phyloP scores from a whole-genome alignment of 2,888 invertebrate species.

The Mystacides longicornis region DNA sequence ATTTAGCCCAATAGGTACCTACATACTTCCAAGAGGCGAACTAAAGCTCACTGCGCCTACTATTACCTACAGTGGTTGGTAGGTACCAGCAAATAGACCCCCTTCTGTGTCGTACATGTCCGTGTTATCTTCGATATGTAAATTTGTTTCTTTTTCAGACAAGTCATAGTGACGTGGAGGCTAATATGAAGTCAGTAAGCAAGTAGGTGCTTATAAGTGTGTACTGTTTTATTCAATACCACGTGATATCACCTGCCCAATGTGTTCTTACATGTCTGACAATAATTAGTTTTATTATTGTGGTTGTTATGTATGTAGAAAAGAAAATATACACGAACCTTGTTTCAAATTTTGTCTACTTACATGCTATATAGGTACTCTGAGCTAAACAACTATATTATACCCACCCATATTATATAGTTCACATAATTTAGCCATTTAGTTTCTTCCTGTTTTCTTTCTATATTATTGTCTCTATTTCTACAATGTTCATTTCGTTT shows the following conservation, averaged over 20 bases:
- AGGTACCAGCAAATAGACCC: too few relatives aligned
- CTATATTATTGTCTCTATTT: too few relatives aligned
- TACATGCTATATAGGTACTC: background rate
- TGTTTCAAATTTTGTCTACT: background rate
- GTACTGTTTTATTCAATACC: too few relatives aligned
- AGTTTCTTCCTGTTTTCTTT: too few relatives aligned
- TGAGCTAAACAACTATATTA: too few relatives aligned
- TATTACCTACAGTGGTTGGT: background rate
- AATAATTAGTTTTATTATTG: conserved; percentile 1
- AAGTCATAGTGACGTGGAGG: background rate
- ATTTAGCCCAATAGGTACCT: background rate
- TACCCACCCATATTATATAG: too few relatives aligned
- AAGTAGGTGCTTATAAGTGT: too few relatives aligned
- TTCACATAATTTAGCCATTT: too few relatives aligned
- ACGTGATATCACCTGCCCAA: background rate
- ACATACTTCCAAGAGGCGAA: background rate
- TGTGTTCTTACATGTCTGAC: background rate
- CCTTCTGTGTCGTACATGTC: background rate
- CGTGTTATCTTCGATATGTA: background rate
- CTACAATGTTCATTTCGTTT: too few relatives aligned
- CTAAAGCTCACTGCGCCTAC: background rate
- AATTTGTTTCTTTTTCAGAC: conserved; percentile 1
- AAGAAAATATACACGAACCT: background rate
- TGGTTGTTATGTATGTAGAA: background rate
- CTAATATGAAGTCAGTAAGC: too few relatives aligned